phyloP scores from a whole-genome alignment of 1,140 invertebrate species.

The Drosophila chauvacae region DNA sequence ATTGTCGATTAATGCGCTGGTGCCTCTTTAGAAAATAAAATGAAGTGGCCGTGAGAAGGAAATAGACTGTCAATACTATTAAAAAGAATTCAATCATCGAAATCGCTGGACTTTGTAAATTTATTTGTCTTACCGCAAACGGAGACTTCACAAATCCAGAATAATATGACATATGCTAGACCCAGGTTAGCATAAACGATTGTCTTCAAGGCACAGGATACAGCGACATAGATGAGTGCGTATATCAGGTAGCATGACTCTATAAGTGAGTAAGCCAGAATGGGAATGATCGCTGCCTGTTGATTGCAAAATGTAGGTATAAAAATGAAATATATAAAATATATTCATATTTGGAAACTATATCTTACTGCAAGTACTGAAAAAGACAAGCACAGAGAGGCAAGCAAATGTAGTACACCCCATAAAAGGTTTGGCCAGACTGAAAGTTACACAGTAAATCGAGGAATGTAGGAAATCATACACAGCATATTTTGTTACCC shows the following conservation, averaged over 20 bases:
- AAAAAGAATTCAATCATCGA: neutral
- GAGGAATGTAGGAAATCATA: neutral
- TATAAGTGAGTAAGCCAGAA: neutral
- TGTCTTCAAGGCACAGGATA: neutral
- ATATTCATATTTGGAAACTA: neutral
- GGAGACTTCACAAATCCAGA: neutral
- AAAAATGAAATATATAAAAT: no score
- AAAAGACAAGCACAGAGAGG: conserved; percentile 4
- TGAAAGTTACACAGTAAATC: neutral
- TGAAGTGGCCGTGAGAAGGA: neutral
- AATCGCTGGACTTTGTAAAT: no score
- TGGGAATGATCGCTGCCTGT: neutral
- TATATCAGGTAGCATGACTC: conserved; percentile 3
- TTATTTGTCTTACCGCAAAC: neutral
- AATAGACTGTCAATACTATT: neutral
- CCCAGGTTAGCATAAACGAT: neutral
- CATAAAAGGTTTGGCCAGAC: conserved; percentile 16
- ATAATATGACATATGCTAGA: neutral
- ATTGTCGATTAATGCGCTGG: neutral
- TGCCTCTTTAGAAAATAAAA: conserved; percentile 3
- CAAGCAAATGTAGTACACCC: conserved; percentile 10
- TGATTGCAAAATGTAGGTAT: no score
- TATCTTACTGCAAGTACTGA: conserved; percentile 12
- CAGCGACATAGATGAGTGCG: neutral
- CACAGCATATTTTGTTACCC: neutral